Evolutionary conservation across 2,888 invertebrate genomes (phyloP).

Genomic region (Drosophila bunnanda): DNA sequence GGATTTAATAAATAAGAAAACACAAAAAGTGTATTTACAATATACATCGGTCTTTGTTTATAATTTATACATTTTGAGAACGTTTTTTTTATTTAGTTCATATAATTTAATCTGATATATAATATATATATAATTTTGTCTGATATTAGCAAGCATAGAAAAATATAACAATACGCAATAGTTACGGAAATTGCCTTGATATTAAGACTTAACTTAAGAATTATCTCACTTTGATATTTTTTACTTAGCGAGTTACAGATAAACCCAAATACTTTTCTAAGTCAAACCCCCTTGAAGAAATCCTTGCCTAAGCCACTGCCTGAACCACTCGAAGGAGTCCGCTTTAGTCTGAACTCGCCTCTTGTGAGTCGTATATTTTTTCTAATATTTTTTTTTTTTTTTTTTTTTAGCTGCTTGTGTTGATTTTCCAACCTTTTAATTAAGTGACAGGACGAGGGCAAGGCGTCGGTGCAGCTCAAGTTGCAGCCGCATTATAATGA

Average conservation of each 20-base stretch:
- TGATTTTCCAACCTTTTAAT: conserved; percentile 79
- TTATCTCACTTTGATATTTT: too few species aligned
- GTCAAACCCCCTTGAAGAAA: not conserved
- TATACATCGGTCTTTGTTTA: too few species aligned
- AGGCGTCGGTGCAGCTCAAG: conserved; percentile 31
- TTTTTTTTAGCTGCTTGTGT: conserved; percentile 52
- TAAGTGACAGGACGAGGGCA: conserved; percentile 66
- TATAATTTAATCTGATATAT: too few species aligned
- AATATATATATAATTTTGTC: too few species aligned
- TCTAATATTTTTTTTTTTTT: conserved; percentile 6
- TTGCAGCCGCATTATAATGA: conserved; percentile 66
- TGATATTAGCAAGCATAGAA: too few species aligned
- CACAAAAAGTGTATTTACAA: too few species aligned
- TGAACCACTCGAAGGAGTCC: conserved; percentile 25
- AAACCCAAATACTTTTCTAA: not conserved
- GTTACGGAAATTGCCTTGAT: too few species aligned
- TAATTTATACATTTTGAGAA: too few species aligned
- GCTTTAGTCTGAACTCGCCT: conserved; percentile 18
- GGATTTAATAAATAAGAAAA: too few species aligned
- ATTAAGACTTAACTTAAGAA: too few species aligned
- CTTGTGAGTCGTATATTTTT: conserved; percentile 14
- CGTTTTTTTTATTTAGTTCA: too few species aligned
- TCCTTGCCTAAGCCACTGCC: conserved; percentile 1
- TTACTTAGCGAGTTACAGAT: not conserved
- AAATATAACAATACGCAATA: too few species aligned